A percentile compares a stretch with the other conserved stretches of the same genome.
Evolutionary conservation across 1,140 invertebrate species (phyloP).

Genomic region (Cotesia glomerata): DNA sequence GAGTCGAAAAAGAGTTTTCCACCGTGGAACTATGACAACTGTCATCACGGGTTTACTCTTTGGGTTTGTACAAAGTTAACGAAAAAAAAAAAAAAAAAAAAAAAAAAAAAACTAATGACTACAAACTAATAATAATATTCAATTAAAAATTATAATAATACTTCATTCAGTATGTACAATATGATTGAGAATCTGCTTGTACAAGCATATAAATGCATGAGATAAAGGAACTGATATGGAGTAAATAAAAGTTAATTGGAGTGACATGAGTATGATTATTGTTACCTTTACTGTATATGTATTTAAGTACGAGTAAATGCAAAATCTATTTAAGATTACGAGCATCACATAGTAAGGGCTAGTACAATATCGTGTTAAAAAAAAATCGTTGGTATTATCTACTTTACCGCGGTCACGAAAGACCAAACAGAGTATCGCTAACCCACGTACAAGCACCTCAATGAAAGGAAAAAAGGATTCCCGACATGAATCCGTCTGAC

Average conservation of each 20-base stretch:
- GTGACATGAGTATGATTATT: constrained; percentile 2
- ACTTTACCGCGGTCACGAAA: background rate
- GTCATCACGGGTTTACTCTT: background rate
- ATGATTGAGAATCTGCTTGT: constrained; percentile 13
- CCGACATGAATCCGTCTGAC: constrained; percentile 15
- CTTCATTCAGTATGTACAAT: constrained; percentile 39
- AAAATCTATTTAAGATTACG: constrained; percentile 18
- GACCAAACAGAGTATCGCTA: background rate
- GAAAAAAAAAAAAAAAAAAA: constrained; percentile 5
- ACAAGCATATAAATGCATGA: constrained; percentile 25
- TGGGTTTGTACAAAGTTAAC: constrained; percentile 38
- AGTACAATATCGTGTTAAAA: no score
- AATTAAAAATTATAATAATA: constrained; percentile 36
- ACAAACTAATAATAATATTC: constrained; percentile 41
- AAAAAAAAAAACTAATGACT: constrained; percentile 28
- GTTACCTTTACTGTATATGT: background rate
- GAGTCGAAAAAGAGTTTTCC: background rate
- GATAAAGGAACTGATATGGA: constrained; percentile 2
- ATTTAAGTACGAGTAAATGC: background rate
- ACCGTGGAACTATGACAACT: no score
- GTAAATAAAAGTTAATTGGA: background rate
- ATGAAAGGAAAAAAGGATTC: constrained; percentile 17
- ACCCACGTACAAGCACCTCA: constrained; percentile 24
- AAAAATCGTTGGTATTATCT: no score
- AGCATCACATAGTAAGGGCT: background rate